Evolutionary conservation across 2,113 vertebrate genomes (phyloP).

Genomic region (Centropus bengalensis): DNA sequence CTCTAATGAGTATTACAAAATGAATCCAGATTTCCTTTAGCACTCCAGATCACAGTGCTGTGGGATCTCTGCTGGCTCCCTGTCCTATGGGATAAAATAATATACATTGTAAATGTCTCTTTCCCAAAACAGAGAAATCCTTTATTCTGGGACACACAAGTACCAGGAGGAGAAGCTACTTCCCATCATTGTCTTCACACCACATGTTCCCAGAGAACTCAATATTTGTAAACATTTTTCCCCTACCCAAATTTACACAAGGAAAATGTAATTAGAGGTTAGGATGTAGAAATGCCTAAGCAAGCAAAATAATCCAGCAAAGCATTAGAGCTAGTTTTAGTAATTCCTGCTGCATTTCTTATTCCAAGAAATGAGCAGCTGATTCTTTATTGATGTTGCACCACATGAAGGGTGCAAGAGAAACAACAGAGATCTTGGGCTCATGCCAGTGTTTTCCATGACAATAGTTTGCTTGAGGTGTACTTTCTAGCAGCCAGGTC

Average conservation of each 20-base stretch:
- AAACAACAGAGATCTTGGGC: background rate
- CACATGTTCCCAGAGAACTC: background rate
- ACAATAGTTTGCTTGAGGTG: constrained; percentile 44
- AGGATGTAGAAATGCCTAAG: background rate
- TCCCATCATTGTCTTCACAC: background rate
- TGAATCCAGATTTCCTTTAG: background rate
- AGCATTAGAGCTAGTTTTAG: background rate
- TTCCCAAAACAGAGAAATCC: background rate
- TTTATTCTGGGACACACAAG: background rate
- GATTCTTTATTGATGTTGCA: background rate
- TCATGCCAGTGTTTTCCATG: constrained; percentile 19
- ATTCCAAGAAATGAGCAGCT: background rate
- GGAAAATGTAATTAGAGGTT: constrained; percentile 33
- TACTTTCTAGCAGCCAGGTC: constrained; percentile 19
- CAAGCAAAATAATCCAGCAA: background rate
- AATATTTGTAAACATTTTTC: background rate
- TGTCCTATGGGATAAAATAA: background rate
- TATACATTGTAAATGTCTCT: background rate
- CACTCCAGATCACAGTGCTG: background rate
- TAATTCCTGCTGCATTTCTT: background rate
- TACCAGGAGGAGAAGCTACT: background rate
- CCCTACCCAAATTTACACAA: background rate
- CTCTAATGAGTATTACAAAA: background rate
- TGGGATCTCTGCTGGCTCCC: background rate
- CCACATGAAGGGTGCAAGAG: constrained; percentile 18